Evolutionary conservation across 2,888 invertebrate species (phyloP).

Genomic region (Trachelus stipa): DNA sequence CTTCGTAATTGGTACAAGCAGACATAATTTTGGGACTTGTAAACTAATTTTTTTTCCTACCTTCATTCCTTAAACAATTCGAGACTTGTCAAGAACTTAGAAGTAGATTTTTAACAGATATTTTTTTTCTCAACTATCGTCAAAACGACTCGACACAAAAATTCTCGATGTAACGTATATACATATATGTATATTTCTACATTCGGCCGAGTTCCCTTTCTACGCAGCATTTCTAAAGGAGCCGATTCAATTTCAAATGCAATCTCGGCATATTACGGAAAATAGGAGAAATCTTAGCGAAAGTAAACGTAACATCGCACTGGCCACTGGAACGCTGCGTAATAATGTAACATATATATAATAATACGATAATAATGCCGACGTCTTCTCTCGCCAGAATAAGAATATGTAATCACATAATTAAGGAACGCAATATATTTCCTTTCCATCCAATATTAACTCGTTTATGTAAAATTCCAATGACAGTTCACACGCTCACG

Average conservation of each 20-base stretch:
- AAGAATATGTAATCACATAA: background rate
- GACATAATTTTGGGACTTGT: background rate
- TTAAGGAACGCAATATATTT: background rate
- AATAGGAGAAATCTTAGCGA: constrained; percentile 63
- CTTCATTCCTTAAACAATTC: background rate
- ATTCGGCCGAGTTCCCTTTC: background rate
- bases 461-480: background rate
- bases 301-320: constrained; percentile 45
- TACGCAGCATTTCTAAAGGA: constrained; percentile 13
- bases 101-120: background rate
- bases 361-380: constrained; percentile 3
- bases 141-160: background rate
- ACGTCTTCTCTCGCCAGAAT: background rate
- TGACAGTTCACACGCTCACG: background rate
- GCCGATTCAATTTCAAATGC: constrained; percentile 57
- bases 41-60: background rate
- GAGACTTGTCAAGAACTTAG: background rate
- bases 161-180: background rate
- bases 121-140: background rate
- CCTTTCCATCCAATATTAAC: background rate
- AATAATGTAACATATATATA: constrained; percentile 1
- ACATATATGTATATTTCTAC: too few species aligned
- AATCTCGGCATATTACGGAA: constrained; percentile 59
- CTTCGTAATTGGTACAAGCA: background rate
- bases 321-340: background rate